Percentiles rank a stretch among this genome's conserved stretches.
phyloP scores from a whole-genome alignment of 2,797 vertebrate species.

The Cyclopterus lumpus region DNA sequence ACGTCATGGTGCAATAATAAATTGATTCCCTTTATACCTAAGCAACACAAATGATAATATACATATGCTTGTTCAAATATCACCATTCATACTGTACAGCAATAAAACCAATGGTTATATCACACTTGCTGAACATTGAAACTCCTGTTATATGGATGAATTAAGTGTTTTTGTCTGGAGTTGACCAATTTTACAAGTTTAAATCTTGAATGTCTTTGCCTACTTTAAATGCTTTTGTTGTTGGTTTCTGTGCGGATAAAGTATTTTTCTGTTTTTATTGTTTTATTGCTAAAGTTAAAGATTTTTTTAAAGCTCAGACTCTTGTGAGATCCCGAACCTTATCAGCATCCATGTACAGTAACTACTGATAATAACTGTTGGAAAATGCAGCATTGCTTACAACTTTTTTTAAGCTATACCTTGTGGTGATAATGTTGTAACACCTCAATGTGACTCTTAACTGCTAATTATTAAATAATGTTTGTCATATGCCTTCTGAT shows the following conservation, averaged over 20 bases:
- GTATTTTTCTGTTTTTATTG: slow-evolving; percentile 12
- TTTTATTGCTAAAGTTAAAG: background rate
- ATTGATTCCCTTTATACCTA: slow-evolving; percentile 40
- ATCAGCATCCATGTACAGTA: slow-evolving; percentile 30
- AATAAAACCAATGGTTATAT: slow-evolving; percentile 35
- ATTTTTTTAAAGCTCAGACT: slow-evolving; percentile 4
- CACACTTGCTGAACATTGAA: slow-evolving; percentile 16
- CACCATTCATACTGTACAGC: slow-evolving; percentile 46
- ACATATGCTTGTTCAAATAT: slow-evolving; percentile 22
- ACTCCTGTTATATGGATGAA: slow-evolving; percentile 11
- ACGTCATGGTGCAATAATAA: slow-evolving; percentile 26
- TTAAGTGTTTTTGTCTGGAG: slow-evolving; percentile 31
- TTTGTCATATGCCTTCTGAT: slow-evolving; percentile 22
- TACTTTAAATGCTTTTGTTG: slow-evolving; percentile 14
- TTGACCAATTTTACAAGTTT: slow-evolving; percentile 24
- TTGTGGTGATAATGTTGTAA: slow-evolving; percentile 12
- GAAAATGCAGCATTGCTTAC: slow-evolving; percentile 24
- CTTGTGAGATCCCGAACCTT: slow-evolving; percentile 6
- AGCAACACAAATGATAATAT: slow-evolving; percentile 21
- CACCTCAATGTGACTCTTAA: slow-evolving; percentile 25
- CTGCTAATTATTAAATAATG: slow-evolving; percentile 30
- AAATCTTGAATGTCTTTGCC: slow-evolving; percentile 12
- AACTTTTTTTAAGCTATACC: slow-evolving; percentile 20
- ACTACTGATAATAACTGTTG: slow-evolving; percentile 32
- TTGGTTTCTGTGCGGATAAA: slow-evolving; percentile 12